A percentile compares a stretch with the other conserved stretches of the same genome.
Evolutionary conservation across 1,140 invertebrate species (phyloP).

Genomic region (Episyrphus balteatus): DNA sequence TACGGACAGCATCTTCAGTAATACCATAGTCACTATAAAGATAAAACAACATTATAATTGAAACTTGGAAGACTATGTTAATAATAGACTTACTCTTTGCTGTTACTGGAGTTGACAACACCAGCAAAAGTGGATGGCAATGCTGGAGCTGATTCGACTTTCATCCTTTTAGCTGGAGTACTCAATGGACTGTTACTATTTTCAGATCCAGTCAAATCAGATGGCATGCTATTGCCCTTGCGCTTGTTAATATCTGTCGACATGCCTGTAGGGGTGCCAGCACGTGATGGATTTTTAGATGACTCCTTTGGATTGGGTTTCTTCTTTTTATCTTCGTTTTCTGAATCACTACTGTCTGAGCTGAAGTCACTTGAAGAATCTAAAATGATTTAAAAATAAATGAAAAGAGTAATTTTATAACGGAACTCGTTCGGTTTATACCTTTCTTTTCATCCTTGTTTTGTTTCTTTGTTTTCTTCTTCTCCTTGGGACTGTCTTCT

Average conservation of each 20-base stretch:
- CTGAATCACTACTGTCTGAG: conserved; percentile 61
- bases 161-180: conserved; percentile 48
- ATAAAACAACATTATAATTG: not conserved
- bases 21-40: conserved; percentile 69
- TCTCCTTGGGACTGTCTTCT: conserved; percentile 46
- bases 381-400: conserved; percentile 13
- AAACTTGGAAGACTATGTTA: not conserved
- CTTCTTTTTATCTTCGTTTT: conserved; percentile 41
- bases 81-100: conserved; percentile 24
- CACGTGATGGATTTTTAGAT: conserved; percentile 44
- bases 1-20: conserved; percentile 84
- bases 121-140: conserved; percentile 30
- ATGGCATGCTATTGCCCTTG: conserved; percentile 39
- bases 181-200: conserved; percentile 34
- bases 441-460: conserved; percentile 50
- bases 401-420: not conserved
- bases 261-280: conserved; percentile 46
- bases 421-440: conserved; percentile 10
- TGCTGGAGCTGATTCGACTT: conserved; percentile 41
- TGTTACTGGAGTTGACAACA: conserved; percentile 22
- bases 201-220: conserved; percentile 38
- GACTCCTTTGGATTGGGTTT: conserved; percentile 11
- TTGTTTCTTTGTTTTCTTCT: conserved; percentile 50
- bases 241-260: conserved; percentile 33
- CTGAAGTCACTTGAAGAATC: conserved; percentile 62